Conservation (phyloP, 2,888 invertebrate species). For the Xanthia togata region DNA sequence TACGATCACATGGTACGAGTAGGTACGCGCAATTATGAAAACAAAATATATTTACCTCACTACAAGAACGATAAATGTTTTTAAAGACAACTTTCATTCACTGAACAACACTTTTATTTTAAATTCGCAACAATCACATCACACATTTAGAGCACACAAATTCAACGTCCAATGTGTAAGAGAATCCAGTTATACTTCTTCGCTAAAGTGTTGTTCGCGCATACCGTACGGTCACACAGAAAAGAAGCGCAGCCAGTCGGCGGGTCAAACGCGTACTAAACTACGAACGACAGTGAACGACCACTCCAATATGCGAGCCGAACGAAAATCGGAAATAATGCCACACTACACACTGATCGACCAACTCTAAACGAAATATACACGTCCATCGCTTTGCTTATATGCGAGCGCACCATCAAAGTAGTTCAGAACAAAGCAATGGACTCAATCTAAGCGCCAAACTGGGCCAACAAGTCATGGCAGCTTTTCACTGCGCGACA, state of each 20-base stretch:
- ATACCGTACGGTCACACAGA: slow-evolving; percentile 26
- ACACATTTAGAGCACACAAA: slow-evolving; percentile 50
- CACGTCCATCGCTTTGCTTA: slow-evolving; percentile 30
- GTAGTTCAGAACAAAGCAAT: slow-evolving; percentile 24
- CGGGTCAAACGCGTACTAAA: slow-evolving; percentile 65
- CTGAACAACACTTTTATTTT: slow-evolving; percentile 55
- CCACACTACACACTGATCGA: slow-evolving; percentile 28
- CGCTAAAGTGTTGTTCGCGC: slow-evolving; percentile 51
- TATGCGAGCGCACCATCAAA: slow-evolving; percentile 4
- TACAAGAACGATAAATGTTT: slow-evolving; percentile 26
- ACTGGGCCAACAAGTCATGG: slow-evolving; percentile 23
- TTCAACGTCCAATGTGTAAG: slow-evolving; percentile 47
- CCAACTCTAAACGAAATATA: slow-evolving; percentile 7
- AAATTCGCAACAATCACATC: slow-evolving; percentile 43
- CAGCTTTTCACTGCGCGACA: slow-evolving; percentile 55
- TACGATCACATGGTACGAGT: background rate
- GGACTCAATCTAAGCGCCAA: slow-evolving; percentile 34
- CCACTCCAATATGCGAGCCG: slow-evolving; percentile 46
- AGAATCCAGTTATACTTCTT: slow-evolving; percentile 56
- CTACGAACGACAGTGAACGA: slow-evolving; percentile 34
- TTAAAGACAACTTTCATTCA: slow-evolving; percentile 39
- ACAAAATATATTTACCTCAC: slow-evolving; percentile 58
- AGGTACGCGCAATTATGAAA: slow-evolving; percentile 1
- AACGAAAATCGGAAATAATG: slow-evolving; percentile 61
- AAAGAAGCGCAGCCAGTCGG: slow-evolving; percentile 51